Percentiles rank a stretch among this genome's conserved stretches.
phyloP scores from a whole-genome alignment of 2,888 invertebrate species.

The Epirrhoe tristata region DNA sequence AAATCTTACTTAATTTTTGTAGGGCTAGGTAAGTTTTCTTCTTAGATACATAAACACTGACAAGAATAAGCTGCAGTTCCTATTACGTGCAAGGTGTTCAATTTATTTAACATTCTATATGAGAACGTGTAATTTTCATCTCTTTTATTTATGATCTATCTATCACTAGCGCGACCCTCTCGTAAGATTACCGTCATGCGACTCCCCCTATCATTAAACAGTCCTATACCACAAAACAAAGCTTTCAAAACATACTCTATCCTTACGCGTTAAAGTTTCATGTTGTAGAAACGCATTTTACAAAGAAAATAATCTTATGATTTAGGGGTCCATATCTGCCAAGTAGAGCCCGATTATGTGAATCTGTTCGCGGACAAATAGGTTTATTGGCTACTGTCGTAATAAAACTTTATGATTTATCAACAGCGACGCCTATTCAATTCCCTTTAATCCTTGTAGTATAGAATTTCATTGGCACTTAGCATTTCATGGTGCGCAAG shows the following conservation, averaged over 20 bases:
- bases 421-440: slow-evolving; percentile 54
- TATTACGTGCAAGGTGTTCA: neutral
- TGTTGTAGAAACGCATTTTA: slow-evolving; percentile 44
- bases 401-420: slow-evolving; percentile 77
- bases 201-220: slow-evolving; percentile 56
- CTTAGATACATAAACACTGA: too few relatives aligned
- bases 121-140: slow-evolving; percentile 51
- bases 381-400: slow-evolving; percentile 79
- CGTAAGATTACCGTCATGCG: slow-evolving; percentile 66
- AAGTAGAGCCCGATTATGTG: slow-evolving; percentile 73
- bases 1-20: too few relatives aligned
- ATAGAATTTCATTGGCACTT: slow-evolving; percentile 47
- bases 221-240: slow-evolving; percentile 45
- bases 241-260: slow-evolving; percentile 43
- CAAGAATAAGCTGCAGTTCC: neutral
- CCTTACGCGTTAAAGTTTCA: slow-evolving; percentile 40
- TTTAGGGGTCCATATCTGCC: slow-evolving; percentile 77
- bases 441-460: slow-evolving; percentile 51
- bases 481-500: slow-evolving; percentile 19
- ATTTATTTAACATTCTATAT: neutral
- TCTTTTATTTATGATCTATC: slow-evolving; percentile 60
- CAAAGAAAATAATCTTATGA: slow-evolving; percentile 75
- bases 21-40: neutral
- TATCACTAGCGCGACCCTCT: slow-evolving; percentile 59
- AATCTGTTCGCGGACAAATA: slow-evolving; percentile 77